Evolutionary conservation across 2,888 invertebrate genomes (phyloP).

Genomic region (Kryphioiulus occultus): DNA sequence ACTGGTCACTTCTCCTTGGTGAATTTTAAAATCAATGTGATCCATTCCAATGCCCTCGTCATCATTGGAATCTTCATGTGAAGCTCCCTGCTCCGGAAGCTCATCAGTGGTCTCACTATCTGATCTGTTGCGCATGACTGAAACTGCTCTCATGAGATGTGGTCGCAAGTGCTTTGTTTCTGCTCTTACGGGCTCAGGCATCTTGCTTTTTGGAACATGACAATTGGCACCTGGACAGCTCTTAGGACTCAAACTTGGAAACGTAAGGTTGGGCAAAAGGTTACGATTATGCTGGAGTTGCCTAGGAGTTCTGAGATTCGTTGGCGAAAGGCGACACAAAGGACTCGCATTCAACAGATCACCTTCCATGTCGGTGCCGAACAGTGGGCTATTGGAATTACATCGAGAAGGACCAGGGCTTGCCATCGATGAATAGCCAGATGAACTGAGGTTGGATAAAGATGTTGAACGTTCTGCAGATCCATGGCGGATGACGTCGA

Average conservation of each 20-base stretch:
- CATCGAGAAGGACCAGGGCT: constrained; percentile 83
- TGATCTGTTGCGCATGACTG: constrained; percentile 47
- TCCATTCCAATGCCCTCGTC: constrained; percentile 78
- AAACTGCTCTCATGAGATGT: constrained; percentile 40
- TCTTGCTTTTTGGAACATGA: neutral
- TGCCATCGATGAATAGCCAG: constrained; percentile 85
- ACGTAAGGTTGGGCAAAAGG: neutral
- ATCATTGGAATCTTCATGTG: constrained; percentile 66
- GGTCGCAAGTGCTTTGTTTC: constrained; percentile 9
- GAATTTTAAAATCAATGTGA: constrained; percentile 71
- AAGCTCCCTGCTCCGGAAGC: constrained; percentile 61
- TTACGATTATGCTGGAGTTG: neutral
- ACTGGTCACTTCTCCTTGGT: constrained; percentile 73
- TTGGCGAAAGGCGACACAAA: neutral
- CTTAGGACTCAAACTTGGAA: constrained; percentile 24
- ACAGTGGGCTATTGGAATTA: constrained; percentile 80
- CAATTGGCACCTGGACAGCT: neutral
- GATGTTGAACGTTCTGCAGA: constrained; percentile 74
- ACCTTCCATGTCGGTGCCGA: constrained; percentile 40
- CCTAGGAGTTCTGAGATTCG: neutral
- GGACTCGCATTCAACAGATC: neutral
- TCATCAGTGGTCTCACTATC: constrained; percentile 53
- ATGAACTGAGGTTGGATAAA: constrained; percentile 83
- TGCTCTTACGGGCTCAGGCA: neutral
- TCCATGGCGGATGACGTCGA: constrained; percentile 64